Evolutionary conservation across 2,888 invertebrate genomes (phyloP).

Genomic region (Salpingus planirostris): DNA sequence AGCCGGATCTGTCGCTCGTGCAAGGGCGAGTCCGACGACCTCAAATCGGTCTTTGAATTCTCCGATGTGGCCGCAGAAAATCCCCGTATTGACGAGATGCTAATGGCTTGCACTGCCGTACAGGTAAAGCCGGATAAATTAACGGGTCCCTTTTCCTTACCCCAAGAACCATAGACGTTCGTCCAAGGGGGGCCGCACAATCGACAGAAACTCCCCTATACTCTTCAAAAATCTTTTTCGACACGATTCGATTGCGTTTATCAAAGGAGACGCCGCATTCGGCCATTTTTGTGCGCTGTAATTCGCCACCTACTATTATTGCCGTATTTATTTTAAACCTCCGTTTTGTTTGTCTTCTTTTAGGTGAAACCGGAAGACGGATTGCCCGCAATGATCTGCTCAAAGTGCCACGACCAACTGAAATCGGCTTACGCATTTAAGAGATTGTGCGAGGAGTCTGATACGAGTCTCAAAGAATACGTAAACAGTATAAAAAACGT

Average conservation of each 20-base stretch:
- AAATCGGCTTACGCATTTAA: constrained; percentile 36
- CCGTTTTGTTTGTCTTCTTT: no score
- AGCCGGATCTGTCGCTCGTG: constrained; percentile 39
- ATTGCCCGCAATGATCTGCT: constrained; percentile 36
- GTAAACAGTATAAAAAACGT: no score
- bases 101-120: constrained; percentile 42
- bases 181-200: no score
- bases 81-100: constrained; percentile 44
- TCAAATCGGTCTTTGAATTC: constrained; percentile 36
- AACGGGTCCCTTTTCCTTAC: no score
- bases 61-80: constrained; percentile 29
- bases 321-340: no score
- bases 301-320: constrained; percentile 5
- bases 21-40: constrained; percentile 31
- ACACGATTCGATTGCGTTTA: no score
- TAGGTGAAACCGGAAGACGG: constrained; percentile 39
- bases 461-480: constrained; percentile 29
- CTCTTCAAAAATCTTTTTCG: constrained; percentile 1
- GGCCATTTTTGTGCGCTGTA: no score
- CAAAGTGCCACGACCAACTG: constrained; percentile 34
- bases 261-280: no score
- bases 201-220: no score
- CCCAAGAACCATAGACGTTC: no score
- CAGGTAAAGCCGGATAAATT: no score
- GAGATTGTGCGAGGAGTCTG: constrained; percentile 34